phyloP scores from a whole-genome alignment of 2,797 vertebrate genomes.

The Melanotaenia maccullochi region DNA sequence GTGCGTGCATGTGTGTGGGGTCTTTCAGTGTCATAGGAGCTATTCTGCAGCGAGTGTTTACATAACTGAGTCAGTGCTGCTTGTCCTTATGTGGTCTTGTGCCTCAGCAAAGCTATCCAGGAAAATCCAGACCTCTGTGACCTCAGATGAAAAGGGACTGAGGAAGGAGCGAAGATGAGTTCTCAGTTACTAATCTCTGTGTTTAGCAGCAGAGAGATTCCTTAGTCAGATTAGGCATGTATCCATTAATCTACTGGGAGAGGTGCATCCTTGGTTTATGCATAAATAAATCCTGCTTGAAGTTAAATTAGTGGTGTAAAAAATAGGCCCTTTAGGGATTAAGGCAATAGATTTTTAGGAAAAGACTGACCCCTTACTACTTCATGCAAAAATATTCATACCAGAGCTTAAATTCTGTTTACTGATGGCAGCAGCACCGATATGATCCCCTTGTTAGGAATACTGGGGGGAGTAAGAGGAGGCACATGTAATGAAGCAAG shows the following conservation, averaged over 20 bases:
- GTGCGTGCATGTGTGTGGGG: conserved; percentile 15
- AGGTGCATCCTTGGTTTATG: conserved; percentile 29
- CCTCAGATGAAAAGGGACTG: conserved; percentile 41
- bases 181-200: conserved; percentile 10
- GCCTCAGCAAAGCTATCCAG: conserved; percentile 65
- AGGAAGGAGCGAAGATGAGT: conserved; percentile 57
- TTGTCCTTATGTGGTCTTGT: conserved; percentile 86
- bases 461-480: conserved; percentile 35
- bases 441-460: conserved; percentile 62
- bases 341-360: background rate
- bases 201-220: conserved; percentile 22
- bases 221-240: conserved; percentile 13
- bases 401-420: conserved; percentile 21
- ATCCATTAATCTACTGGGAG: conserved; percentile 29
- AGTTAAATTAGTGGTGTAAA: conserved; percentile 29
- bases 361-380: conserved; percentile 3
- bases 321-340: conserved; percentile 11
- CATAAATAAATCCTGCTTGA: conserved; percentile 42
- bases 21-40: conserved; percentile 64
- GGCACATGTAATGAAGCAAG: conserved; percentile 46
- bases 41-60: conserved; percentile 77
- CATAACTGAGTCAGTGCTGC: conserved; percentile 71
- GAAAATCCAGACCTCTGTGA: conserved; percentile 64
- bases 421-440: conserved; percentile 28
- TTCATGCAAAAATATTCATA: background rate